phyloP scores from a whole-genome alignment of 2,797 vertebrate genomes.

The Phataginus tricuspis region DNA sequence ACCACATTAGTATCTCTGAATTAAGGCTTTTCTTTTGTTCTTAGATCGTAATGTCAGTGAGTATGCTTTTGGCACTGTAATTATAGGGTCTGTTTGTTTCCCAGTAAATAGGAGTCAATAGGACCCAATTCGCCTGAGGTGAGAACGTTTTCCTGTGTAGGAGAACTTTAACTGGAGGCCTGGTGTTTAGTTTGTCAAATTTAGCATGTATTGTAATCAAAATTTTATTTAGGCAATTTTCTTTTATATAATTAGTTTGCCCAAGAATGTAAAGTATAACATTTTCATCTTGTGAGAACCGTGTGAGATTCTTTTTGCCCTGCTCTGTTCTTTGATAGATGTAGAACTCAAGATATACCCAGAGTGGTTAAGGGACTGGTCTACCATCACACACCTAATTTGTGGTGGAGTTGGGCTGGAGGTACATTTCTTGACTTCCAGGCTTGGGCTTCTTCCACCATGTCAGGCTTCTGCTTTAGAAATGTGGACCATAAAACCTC shows the following conservation, averaged over 20 bases:
- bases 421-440: background rate
- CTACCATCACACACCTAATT: background rate
- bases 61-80: slow-evolving; percentile 31
- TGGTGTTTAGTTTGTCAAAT: slow-evolving; percentile 51
- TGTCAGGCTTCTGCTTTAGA: background rate
- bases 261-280: background rate
- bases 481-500: slow-evolving; percentile 4
- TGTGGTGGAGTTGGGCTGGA: background rate
- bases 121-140: background rate
- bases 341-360: background rate
- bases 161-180: background rate
- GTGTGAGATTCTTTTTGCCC: slow-evolving; percentile 11
- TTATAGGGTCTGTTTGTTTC: slow-evolving; percentile 5
- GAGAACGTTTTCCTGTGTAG: slow-evolving; percentile 28
- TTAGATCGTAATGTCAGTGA: slow-evolving; percentile 27
- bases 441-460: background rate
- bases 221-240: slow-evolving; percentile 3
- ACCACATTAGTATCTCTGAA: slow-evolving; percentile 33
- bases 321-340: slow-evolving; percentile 25
- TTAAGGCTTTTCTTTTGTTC: slow-evolving; percentile 47
- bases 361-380: slow-evolving; percentile 11
- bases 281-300: slow-evolving; percentile 43
- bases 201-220: slow-evolving; percentile 12
- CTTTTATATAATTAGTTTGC: slow-evolving; percentile 29
- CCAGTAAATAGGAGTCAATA: background rate